Evolutionary conservation across 2,113 vertebrate genomes (phyloP).

Genomic region (Sorex araneus): DNA sequence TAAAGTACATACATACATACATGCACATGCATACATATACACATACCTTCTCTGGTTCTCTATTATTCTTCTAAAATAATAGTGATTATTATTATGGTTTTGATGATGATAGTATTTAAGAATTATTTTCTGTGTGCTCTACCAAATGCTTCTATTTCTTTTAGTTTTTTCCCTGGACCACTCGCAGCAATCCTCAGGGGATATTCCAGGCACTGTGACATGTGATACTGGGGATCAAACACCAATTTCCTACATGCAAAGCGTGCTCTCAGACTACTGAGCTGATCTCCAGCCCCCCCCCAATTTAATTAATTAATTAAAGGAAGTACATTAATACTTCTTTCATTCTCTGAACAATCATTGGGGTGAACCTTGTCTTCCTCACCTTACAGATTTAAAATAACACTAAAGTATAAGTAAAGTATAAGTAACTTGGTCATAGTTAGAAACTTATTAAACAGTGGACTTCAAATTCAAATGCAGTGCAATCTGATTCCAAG

Average conservation of each 20-base stretch:
- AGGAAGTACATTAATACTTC: not conserved
- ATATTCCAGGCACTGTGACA: no score
- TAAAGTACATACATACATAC: no score
- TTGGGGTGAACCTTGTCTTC: not conserved
- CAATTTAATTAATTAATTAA: no score
- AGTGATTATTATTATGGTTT: not conserved
- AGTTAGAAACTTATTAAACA: not conserved
- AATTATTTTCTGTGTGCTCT: not conserved
- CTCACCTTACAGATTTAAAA: slow-evolving; percentile 39
- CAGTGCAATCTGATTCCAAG: not conserved
- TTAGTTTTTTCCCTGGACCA: no score
- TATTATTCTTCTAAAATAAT: not conserved
- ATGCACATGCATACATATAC: not conserved
- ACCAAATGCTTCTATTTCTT: not conserved
- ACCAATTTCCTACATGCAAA: no score
- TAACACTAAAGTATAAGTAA: not conserved
- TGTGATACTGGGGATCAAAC: no score
- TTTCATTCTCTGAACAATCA: not conserved
- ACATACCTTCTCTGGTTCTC: not conserved
- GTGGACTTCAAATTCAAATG: not conserved
- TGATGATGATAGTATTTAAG: not conserved
- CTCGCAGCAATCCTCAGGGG: no score
- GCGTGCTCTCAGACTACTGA: no score
- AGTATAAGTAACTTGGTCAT: not conserved
- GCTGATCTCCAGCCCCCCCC: no score